Base-by-base conservation (phyloP, 2,113 vertebrate species). In the Dasyornis broadbenti region DNA sequence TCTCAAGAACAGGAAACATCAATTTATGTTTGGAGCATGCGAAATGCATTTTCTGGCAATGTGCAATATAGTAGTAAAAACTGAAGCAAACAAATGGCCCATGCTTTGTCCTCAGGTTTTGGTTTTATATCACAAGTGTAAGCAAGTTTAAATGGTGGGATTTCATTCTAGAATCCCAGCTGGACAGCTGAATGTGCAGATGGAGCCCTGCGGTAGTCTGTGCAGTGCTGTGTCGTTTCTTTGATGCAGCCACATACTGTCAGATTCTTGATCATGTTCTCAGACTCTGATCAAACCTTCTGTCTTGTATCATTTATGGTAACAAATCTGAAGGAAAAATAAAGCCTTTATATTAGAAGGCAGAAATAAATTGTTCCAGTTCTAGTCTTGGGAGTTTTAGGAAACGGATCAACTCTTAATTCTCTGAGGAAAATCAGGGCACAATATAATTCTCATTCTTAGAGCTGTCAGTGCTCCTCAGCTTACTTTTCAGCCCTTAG, bases 261-360 rank as follows among this genome's bases (percentile, higher is more conserved):
- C 87, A 92, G 64, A 82, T 90, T 90, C 82, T 90, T 94, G 50
- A 91, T 91, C 87, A 50, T 92, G 66, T 87, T 93, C 90, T 96
- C 68, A 95, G 68, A 59, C 24, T 89, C 71, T 82, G 71, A 94
- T 95, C 85, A 95, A 94, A 63, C 54, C 44, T 95, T 83, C 44
- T 86, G 79, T 69, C 94, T 92, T 86, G 75, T 82, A 93, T 73
- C 86, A 73, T 94, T 95, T 86, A 50, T 86, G 68, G 19, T 88
- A 93, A 83, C 71, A 95, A 92, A 92, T 80, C n/a, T 60, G 78
- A 92, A 82, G 30, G 30, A 86, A 86, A 86, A 86, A 90, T 63
- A 88, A 94, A 94, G 13, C 52, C 37, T 91, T 92, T 68, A 13
- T 65, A 90, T 87, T 80, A 82, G 75, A 83, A 90, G 31, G 27